Conservation (phyloP, 2,113 vertebrate species). For the Manacus vitellinus region DNA sequence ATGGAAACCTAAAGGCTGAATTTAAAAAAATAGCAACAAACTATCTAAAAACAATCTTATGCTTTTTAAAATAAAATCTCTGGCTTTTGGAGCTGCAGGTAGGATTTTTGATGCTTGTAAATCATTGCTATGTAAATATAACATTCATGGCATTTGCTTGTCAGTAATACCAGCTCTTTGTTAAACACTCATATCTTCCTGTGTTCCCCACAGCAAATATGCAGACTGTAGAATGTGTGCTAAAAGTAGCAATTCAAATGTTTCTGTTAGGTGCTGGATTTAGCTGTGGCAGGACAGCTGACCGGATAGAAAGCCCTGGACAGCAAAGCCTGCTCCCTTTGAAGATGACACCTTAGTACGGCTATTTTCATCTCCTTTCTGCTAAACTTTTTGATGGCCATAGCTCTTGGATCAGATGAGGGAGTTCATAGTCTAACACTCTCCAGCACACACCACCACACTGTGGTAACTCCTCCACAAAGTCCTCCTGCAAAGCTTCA, state of each 20-base stretch:
- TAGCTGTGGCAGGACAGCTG: neutral
- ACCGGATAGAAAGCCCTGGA: neutral
- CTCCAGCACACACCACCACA: accelerated
- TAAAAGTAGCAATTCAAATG: neutral
- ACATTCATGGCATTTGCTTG: neutral
- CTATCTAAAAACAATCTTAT: neutral
- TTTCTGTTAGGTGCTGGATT: neutral
- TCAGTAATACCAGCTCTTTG: neutral
- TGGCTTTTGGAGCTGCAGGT: neutral
- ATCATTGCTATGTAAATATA: neutral
- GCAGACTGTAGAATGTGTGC: neutral
- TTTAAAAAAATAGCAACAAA: neutral
- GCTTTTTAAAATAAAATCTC: neutral
- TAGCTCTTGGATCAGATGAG: neutral
- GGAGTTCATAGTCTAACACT: neutral
- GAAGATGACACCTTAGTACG: neutral
- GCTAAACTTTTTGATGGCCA: neutral
- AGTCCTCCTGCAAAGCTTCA: neutral
- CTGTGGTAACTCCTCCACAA: neutral
- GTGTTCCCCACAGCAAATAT: neutral
- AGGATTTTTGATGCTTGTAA: neutral
- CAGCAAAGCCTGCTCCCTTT: neutral
- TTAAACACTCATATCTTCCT: neutral
- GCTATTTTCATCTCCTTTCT: neutral
- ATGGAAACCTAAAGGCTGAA: neutral